These are phyloP conservation scores for Hypselothyrea guttata DNA, from an alignment of 2,888 invertebrate species.

Conservation along the genomic window DNA sequence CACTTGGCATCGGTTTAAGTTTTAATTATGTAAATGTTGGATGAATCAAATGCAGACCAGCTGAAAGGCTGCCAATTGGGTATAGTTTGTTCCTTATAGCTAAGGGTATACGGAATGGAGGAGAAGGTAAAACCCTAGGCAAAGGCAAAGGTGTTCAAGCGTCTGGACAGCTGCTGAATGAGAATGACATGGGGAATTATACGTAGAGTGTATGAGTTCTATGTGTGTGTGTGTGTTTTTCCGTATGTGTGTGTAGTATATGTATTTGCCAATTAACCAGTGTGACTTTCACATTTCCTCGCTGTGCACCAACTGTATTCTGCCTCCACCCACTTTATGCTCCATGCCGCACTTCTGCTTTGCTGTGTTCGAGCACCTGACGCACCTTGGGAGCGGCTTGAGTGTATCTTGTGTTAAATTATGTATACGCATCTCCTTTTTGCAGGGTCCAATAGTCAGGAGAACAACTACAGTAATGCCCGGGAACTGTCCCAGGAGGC, in stretches of 20 bases:
- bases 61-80: not conserved
- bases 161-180: conserved; percentile 28
- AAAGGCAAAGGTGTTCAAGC: no score
- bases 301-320: conserved; percentile 15
- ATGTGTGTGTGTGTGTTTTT: no score
- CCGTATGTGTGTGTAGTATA: no score
- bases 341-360: conserved; percentile 3
- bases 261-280: conserved; percentile 55
- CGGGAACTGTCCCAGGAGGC: conserved; percentile 77
- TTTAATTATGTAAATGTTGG: conserved; percentile 1
- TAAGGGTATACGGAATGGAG: no score
- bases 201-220: no score
- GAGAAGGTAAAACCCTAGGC: no score
- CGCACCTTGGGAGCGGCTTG: not conserved
- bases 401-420: conserved; percentile 12
- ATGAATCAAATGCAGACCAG: conserved; percentile 12
- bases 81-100: no score
- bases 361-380: conserved; percentile 7
- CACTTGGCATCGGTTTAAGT: not conserved
- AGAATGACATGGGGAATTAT: conserved; percentile 32
- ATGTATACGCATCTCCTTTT: conserved; percentile 15
- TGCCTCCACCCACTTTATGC: not conserved
- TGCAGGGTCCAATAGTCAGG: conserved; percentile 73
- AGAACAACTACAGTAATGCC: conserved; percentile 79
- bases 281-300: conserved; percentile 62